Base-by-base conservation (phyloP, 2,888 invertebrate species). In the Sinohyriopsis cumingii region DNA sequence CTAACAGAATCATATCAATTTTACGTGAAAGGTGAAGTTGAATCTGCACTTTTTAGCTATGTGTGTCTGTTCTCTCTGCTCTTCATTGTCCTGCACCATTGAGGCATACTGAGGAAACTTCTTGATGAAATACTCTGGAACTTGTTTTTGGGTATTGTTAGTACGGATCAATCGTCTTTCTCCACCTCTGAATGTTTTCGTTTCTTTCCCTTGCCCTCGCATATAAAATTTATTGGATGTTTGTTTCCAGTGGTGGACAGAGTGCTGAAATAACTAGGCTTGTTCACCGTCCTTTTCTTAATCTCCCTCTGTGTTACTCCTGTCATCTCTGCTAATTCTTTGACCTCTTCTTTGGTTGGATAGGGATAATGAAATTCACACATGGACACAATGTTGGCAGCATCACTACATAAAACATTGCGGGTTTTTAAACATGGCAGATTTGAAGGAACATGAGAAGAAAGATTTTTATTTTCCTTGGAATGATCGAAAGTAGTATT, bases 271-370 rank as follows among this genome's bases (percentile, higher is more conserved):
- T 86, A 78, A 7, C 86, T 85, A 54, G 86, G 78, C 69, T 85
- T 86, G 78, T 87, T 87, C 22, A 86, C 86, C 83, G 86, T 83
- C 87, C 87, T 86, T 70, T 87, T 87, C 76, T 85, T 85, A 55
- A 87, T 84, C 74, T 87, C 86, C n/a, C 78, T 74, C 5, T 65
- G 70, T 4, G 81, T 83, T 57, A 86, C 79, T 28, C 81, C 81
- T 7, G 84, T 83, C 9, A 66, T 60, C 9, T 71, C 63, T 0
- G 84, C 79, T 5, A 87, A 72, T 18, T 75, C 72, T 45, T 78
- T 70, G 2, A 86, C 83, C 33, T 82, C 82, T 18, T 79, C 75
- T 22, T 84, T 83, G 15, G 78, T 77, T 7, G 87, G 86, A 72
- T 87, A 87, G 0, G 87, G 87, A 65, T 86, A 84, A 55, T 81